These are phyloP conservation scores for Mizuhopecten yessoensis DNA, from an alignment of 1,140 invertebrate genomes.

Conservation along the genomic window DNA sequence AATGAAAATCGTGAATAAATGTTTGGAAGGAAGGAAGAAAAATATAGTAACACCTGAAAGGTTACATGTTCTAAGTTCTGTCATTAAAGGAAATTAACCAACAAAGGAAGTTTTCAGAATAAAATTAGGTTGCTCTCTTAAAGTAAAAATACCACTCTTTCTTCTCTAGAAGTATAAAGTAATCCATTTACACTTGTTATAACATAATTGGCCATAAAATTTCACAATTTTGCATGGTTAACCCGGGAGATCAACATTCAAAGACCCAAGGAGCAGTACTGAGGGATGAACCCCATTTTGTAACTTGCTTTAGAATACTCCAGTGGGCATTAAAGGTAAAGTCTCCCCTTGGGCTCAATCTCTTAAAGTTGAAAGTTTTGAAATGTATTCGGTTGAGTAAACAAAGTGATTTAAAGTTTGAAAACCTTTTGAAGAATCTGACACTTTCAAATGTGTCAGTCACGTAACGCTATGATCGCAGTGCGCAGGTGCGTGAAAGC, in stretches of 20 bases:
- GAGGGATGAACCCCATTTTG: neutral
- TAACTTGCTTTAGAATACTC: neutral
- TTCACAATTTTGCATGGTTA: neutral
- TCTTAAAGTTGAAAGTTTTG: neutral
- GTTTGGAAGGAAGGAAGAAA: too few relatives aligned
- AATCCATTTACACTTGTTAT: neutral
- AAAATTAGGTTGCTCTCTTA: neutral
- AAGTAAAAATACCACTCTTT: neutral
- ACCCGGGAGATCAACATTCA: neutral
- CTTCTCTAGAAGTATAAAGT: neutral
- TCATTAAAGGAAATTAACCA: too few relatives aligned
- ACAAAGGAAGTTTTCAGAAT: too few relatives aligned
- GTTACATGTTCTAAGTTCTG: too few relatives aligned
- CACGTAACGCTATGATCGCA: neutral
- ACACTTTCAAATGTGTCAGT: neutral
- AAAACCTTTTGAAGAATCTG: constrained; percentile 6
- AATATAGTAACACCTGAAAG: too few relatives aligned
- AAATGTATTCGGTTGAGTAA: neutral
- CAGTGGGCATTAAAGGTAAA: neutral
- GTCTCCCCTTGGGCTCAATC: neutral
- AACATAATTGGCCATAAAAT: neutral
- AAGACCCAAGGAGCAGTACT: neutral
- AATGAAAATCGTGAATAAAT: too few relatives aligned
- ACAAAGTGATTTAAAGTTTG: neutral
- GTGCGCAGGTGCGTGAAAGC: neutral